Evolutionary conservation across 2,888 invertebrate species (phyloP).

Genomic region (Chaetogeoica ovagalla): DNA sequence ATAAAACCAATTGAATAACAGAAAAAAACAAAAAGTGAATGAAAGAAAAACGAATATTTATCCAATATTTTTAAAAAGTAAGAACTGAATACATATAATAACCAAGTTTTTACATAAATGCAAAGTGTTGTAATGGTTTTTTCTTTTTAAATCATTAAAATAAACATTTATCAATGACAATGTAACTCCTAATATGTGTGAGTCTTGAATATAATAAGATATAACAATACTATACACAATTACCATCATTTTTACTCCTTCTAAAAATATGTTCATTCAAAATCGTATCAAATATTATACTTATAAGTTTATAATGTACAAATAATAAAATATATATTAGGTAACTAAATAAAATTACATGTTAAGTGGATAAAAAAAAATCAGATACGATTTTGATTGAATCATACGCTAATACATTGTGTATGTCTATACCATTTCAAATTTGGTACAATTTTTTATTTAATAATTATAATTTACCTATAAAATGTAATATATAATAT

Average conservation of each 20-base stretch:
- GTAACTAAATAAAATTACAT: conserved; percentile 29
- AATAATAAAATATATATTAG: conserved; percentile 24
- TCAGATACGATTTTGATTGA: conserved; percentile 33
- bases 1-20: conserved; percentile 6
- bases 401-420: conserved; percentile 1
- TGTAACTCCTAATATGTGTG: neutral
- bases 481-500: conserved; percentile 8
- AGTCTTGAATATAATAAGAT: neutral
- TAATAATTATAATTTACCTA: conserved; percentile 21
- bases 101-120: conserved; percentile 1
- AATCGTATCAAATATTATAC: conserved; percentile 30
- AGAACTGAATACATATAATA: neutral
- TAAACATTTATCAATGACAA: neutral
- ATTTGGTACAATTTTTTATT: neutral
- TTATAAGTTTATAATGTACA: conserved; percentile 11
- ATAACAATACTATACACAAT: neutral
- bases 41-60: neutral
- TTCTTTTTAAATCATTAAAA: conserved; percentile 2
- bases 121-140: neutral
- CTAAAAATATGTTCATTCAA: neutral
- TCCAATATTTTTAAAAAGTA: neutral
- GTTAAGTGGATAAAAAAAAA: neutral
- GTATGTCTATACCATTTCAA: neutral
- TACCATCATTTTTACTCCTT: neutral
- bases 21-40: neutral